phyloP scores from a whole-genome alignment of 1,140 invertebrate species.

The Elymnias hypermnestra region DNA sequence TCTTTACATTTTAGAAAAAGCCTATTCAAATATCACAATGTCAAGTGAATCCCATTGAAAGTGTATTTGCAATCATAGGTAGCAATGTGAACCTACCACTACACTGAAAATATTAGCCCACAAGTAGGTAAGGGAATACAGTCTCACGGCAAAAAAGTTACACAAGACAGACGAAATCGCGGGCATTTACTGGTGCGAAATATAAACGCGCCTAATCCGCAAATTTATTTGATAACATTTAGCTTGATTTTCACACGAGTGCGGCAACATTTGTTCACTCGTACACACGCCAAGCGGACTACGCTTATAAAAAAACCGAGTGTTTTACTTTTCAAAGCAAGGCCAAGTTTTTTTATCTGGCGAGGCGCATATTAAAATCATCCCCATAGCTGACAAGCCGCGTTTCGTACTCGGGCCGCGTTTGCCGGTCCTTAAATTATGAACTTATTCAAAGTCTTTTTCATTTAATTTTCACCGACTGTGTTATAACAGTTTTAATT shows the following conservation, averaged over 20 bases:
- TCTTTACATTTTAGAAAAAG: too few species aligned
- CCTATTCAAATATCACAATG: too few species aligned
- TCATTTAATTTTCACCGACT: constrained; percentile 25
- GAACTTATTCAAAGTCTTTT: constrained; percentile 32
- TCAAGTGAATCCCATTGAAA: too few species aligned
- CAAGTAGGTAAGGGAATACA: too few species aligned
- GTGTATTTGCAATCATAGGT: too few species aligned
- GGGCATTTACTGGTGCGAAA: too few species aligned
- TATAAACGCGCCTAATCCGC: neutral
- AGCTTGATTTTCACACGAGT: neutral
- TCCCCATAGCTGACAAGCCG: constrained; percentile 22
- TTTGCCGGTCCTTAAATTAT: constrained; percentile 34
- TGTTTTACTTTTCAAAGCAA: constrained; percentile 23
- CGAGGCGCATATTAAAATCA: constrained; percentile 28
- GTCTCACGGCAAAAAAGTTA: too few species aligned
- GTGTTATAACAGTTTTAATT: constrained; percentile 40
- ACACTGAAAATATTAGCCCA: too few species aligned
- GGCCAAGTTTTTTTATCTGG: constrained; percentile 22
- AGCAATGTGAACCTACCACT: too few species aligned
- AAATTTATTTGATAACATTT: neutral
- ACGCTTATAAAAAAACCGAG: constrained; percentile 21
- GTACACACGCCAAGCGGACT: constrained; percentile 11
- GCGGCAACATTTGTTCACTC: neutral
- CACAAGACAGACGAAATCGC: too few species aligned
- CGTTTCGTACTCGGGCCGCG: constrained; percentile 22